These are phyloP conservation scores for Drosophila persimilis DNA, from an alignment of 1,140 invertebrate species.

Conservation along the genomic window DNA sequence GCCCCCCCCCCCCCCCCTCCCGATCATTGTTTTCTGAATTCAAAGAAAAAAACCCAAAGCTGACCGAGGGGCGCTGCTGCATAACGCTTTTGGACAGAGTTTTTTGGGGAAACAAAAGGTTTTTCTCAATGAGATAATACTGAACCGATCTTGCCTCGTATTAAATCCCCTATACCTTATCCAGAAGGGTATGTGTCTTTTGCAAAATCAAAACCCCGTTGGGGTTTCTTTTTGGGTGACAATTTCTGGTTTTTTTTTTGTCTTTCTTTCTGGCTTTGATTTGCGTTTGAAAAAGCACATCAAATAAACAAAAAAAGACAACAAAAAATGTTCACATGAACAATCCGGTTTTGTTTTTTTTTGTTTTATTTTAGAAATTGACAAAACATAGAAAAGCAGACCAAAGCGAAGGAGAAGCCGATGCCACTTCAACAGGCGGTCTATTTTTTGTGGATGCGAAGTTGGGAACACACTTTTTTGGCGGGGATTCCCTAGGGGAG, in stretches of 20 bases:
- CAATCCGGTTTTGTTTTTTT: conserved; percentile 16
- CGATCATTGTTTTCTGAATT: too few relatives aligned
- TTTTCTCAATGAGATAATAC: too few relatives aligned
- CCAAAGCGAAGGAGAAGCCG: not conserved
- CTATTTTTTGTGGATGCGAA: not conserved
- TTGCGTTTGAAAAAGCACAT: not conserved
- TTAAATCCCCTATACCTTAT: too few relatives aligned
- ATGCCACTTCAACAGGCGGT: not conserved
- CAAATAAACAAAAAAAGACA: conserved; percentile 16
- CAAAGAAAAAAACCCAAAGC: too few relatives aligned
- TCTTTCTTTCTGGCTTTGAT: conserved; percentile 1
- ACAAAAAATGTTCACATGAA: conserved; percentile 10
- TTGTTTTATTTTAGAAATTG: conserved; percentile 21
- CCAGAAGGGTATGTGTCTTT: too few relatives aligned
- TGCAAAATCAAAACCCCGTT: conserved; percentile 16
- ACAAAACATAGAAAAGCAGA: conserved; percentile 1
- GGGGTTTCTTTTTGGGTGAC: conserved; percentile 28
- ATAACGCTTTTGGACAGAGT: too few relatives aligned
- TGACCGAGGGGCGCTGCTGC: too few relatives aligned
- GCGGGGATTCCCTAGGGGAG: too few relatives aligned
- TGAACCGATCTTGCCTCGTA: too few relatives aligned
- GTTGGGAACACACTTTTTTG: too few relatives aligned
- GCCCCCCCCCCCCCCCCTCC: too few relatives aligned
- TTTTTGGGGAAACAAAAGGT: too few relatives aligned
- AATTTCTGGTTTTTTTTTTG: conserved; percentile 1